Evolutionary conservation across 2,797 vertebrate genomes (phyloP), one percentile per base, ranked within the genome.

Genomic region (Pteropus rufus): DNA sequence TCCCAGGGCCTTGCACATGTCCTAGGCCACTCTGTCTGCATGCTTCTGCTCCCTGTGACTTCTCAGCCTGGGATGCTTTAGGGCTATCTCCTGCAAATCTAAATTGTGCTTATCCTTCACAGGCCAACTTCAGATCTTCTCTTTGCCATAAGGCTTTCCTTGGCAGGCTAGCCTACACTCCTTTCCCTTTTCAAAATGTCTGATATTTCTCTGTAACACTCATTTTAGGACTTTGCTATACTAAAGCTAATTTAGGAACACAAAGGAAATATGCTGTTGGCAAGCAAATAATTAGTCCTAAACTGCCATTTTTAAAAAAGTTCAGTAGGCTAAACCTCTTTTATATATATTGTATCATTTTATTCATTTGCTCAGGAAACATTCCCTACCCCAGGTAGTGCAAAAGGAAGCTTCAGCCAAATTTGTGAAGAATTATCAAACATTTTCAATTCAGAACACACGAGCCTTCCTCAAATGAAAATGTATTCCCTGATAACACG

Each of bases 391-490:
- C 73, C 5, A 41, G 9, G n/a, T 34, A 85, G 12, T 29, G 1
- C 5, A 41, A 93, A 93, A 67, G 52, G 44, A 94, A 65, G 34
- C 31, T 92, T 34, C 52, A 64, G 72, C 8, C 65, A 84, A 83
- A 56, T 7, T 79, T 79, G 26, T 56, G 49, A 91, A 10, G 29
- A 76, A 58, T 84, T 41, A 94, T 46, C 58, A 87, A 79, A 79
- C 76, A 60, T 70, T 79, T 49, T 89, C 79, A 86, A 85, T 76
- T 96, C 64, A 94, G 72, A 77, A 85, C n/a, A 14, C 44, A 81
- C 3, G 26, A 87, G 26, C 0, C 36, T 56, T 26, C 56, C 39
- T 77, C 62, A 75, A 72, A 85, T 76, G 49, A 94, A 84, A 96
- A 69, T 15, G 6, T 36, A 82, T 93, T 88, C 29, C 65, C 52